A percentile compares a stretch with the other conserved stretches of the same genome.
phyloP scores from a whole-genome alignment of 2,888 invertebrate species.

The Sisyra nigra region DNA sequence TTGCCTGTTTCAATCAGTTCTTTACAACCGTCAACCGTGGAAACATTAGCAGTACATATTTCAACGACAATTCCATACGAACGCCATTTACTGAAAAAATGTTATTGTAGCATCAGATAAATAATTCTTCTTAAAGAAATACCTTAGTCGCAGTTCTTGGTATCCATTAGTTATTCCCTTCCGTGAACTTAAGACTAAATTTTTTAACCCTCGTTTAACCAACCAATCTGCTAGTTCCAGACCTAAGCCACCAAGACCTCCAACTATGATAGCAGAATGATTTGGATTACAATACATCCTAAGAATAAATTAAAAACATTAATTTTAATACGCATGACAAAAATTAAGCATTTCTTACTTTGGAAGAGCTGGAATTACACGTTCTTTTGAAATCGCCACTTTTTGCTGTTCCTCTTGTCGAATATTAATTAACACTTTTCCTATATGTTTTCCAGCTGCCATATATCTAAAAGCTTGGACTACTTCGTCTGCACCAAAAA shows the following conservation, averaged over 20 bases:
- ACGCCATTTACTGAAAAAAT: constrained; percentile 38
- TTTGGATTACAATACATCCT: constrained; percentile 1
- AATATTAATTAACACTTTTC: constrained; percentile 38
- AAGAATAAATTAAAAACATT: not conserved
- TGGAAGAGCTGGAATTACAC: constrained; percentile 27
- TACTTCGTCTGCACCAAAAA: constrained; percentile 46
- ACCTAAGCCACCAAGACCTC: constrained; percentile 48
- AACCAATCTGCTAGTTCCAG: constrained; percentile 43
- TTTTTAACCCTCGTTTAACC: constrained; percentile 37
- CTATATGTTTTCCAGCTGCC: constrained; percentile 61
- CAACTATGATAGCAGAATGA: constrained; percentile 25
- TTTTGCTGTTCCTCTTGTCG: constrained; percentile 21
- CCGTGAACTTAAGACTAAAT: constrained; percentile 39
- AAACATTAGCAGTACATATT: constrained; percentile 50
- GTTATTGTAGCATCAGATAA: no score
- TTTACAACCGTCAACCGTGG: constrained; percentile 45
- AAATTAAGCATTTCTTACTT: no score
- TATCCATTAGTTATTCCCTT: constrained; percentile 40
- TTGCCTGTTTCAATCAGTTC: constrained; percentile 43
- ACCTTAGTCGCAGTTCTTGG: constrained; percentile 21
- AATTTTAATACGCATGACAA: not conserved
- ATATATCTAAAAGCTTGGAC: constrained; percentile 55
- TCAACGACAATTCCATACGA: constrained; percentile 44
- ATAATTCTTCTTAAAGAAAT: no score
- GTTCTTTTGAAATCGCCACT: constrained; percentile 19